A percentile compares a stretch with the other conserved stretches of the same genome.
These are phyloP conservation scores for Donacobius atricapilla DNA, from an alignment of 2,113 vertebrate genomes.

Conservation along the genomic window DNA sequence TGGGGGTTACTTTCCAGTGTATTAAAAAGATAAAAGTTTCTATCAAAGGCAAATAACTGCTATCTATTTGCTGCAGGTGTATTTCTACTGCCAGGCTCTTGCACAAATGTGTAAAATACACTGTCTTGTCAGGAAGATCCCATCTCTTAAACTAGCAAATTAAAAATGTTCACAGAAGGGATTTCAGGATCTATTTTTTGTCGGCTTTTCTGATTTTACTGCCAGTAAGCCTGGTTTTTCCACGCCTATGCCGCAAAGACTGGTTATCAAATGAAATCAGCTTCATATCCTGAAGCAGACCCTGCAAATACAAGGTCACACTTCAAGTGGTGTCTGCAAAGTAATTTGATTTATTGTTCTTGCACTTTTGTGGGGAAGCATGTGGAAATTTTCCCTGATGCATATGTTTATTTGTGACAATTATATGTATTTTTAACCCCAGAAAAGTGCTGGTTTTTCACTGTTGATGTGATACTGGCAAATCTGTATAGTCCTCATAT, in stretches of 20 bases:
- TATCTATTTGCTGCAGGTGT: slow-evolving; percentile 28
- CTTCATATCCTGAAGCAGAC: not conserved
- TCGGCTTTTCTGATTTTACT: not conserved
- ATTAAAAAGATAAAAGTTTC: not conserved
- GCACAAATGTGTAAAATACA: not conserved
- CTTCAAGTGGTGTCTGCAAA: not conserved
- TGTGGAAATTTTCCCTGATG: not conserved
- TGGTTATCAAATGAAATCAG: not conserved
- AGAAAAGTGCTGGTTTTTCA: not conserved
- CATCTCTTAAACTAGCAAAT: not conserved
- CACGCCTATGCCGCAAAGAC: not conserved
- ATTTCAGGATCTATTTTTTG: not conserved
- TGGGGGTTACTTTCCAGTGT: not conserved
- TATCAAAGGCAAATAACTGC: not conserved
- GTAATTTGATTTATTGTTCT: not conserved
- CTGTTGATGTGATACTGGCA: rapidly evolving
- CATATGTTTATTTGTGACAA: not conserved
- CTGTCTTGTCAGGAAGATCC: not conserved
- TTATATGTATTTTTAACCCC: not conserved
- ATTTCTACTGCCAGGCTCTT: not conserved
- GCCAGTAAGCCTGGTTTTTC: not conserved
- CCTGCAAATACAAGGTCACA: not conserved
- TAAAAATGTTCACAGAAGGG: not conserved
- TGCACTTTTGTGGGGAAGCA: not conserved
- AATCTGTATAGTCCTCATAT: not conserved